Evolutionary conservation across 2,113 vertebrate species (phyloP).

Genomic region (Hemiscyllium ocellatum): DNA sequence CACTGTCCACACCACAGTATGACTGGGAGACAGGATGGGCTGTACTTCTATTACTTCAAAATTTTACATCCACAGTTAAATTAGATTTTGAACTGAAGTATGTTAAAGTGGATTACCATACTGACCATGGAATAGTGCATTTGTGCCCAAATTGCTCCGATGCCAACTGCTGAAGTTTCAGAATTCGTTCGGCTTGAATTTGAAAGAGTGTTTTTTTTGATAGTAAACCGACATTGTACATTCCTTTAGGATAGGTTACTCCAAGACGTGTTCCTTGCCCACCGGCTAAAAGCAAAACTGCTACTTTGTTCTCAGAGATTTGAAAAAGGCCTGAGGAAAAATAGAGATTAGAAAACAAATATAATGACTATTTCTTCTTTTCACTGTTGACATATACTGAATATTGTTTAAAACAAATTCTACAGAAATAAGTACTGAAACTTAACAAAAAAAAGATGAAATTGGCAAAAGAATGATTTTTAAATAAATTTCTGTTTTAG

Average conservation of each 20-base stretch:
- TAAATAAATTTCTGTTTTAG: too few species aligned
- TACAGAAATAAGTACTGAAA: background rate
- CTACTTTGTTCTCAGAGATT: slow-evolving; percentile 77
- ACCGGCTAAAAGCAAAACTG: slow-evolving; percentile 80
- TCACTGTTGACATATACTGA: background rate
- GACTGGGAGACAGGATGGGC: too few species aligned
- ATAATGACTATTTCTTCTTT: background rate
- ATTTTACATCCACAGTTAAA: background rate
- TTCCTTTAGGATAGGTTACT: slow-evolving; percentile 88
- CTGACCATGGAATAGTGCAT: slow-evolving; percentile 85
- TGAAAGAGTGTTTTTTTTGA: slow-evolving; percentile 96
- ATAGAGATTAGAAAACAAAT: slow-evolving; percentile 21
- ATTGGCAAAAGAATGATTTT: background rate
- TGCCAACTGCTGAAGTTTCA: slow-evolving; percentile 77
- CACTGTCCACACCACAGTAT: too few species aligned
- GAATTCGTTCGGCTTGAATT: slow-evolving; percentile 87
- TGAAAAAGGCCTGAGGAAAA: slow-evolving; percentile 62
- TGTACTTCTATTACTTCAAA: background rate
- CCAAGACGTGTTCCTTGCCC: slow-evolving; percentile 90
- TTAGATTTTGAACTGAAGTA: too few species aligned
- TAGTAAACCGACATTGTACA: slow-evolving; percentile 88
- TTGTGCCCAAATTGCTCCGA: slow-evolving; percentile 61
- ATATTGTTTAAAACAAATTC: background rate
- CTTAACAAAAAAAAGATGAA: background rate
- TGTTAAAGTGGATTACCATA: background rate